A percentile compares a stretch with the other conserved stretches of the same genome.
Conservation (phyloP, 2,888 invertebrate species). For the Drosophila nr. medialis region DNA sequence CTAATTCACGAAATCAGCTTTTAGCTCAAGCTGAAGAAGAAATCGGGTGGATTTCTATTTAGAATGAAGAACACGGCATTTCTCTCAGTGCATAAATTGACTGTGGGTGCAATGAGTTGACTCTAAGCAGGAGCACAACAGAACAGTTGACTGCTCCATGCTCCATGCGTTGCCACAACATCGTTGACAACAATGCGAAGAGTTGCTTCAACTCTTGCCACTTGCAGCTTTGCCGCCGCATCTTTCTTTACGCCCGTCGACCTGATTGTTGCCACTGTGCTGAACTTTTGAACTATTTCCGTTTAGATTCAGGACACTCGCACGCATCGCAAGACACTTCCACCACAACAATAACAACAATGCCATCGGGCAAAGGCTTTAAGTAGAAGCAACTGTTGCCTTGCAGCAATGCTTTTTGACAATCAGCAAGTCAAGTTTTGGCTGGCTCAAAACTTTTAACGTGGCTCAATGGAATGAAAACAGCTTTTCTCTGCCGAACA, state of each 20-base stretch:
- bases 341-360: constrained; percentile 14
- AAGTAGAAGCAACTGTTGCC: constrained; percentile 32
- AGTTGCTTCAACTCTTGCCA: constrained; percentile 35
- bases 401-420: constrained; percentile 25
- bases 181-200: constrained; percentile 72
- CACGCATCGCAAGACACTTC: constrained; percentile 28
- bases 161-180: constrained; percentile 56
- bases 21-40: neutral
- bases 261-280: constrained; percentile 58
- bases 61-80: neutral
- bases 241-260: constrained; percentile 27
- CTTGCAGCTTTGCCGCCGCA: constrained; percentile 32
- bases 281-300: constrained; percentile 77
- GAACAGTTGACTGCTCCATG: constrained; percentile 34
- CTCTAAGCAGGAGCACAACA: constrained; percentile 25
- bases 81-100: constrained; percentile 25
- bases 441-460: constrained; percentile 34
- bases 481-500: neutral
- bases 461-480: constrained; percentile 11
- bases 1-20: neutral
- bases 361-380: constrained; percentile 16
- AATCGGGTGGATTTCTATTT: neutral
- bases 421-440: constrained; percentile 31
- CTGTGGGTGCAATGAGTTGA: constrained; percentile 34
- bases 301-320: constrained; percentile 34